Conservation (phyloP, 2,888 invertebrate species). For the Bellardia pandia region DNA sequence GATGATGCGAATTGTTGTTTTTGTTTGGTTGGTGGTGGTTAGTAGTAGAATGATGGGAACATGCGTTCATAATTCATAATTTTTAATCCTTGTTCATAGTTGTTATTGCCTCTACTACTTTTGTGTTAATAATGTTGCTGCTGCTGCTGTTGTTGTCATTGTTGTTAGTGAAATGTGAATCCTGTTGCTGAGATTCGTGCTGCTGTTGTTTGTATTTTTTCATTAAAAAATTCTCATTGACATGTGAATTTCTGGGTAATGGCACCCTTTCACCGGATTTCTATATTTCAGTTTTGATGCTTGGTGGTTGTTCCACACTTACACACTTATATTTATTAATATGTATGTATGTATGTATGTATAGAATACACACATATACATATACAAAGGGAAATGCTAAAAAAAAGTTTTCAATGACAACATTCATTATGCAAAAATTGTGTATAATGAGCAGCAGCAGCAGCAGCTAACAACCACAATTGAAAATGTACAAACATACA, state of each 20-base stretch:
- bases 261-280: constrained; percentile 64
- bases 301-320: constrained; percentile 64
- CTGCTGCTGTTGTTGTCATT: constrained; percentile 51
- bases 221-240: constrained; percentile 65
- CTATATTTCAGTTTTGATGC: background rate
- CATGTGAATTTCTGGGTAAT: constrained; percentile 69
- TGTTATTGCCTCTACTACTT: constrained; percentile 34
- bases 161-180: constrained; percentile 67
- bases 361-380: background rate
- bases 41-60: constrained; percentile 52
- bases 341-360: no score
- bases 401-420: constrained; percentile 73
- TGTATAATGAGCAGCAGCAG: constrained; percentile 72
- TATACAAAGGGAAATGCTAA: constrained; percentile 15
- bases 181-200: constrained; percentile 63
- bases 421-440: constrained; percentile 75
- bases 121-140: constrained; percentile 9
- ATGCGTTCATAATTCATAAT: constrained; percentile 69
- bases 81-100: constrained; percentile 60
- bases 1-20: constrained; percentile 31
- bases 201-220: constrained; percentile 47
- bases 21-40: constrained; percentile 44
- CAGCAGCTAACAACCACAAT: constrained; percentile 59
- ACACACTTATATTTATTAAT: constrained; percentile 33
- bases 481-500: constrained; percentile 37